Evolutionary conservation across 2,888 invertebrate species (phyloP).

Genomic region (Mythimna vitellina): DNA sequence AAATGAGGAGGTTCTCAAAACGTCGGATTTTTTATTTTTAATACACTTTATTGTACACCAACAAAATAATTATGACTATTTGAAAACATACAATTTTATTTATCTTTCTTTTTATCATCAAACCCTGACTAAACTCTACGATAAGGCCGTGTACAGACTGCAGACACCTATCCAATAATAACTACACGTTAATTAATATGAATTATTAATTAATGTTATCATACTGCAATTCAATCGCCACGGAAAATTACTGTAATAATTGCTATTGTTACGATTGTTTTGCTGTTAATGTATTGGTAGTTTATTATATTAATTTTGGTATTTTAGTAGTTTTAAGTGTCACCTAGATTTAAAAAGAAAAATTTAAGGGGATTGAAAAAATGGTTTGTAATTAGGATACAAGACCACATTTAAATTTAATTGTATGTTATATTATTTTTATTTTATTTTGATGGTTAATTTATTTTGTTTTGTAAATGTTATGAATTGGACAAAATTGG

Average conservation of each 20-base stretch:
- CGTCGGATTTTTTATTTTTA: background rate
- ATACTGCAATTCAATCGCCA: slow-evolving; percentile 56
- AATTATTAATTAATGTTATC: slow-evolving; percentile 76
- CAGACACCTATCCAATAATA: slow-evolving; percentile 68
- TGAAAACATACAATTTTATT: too few species aligned
- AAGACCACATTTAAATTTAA: too few species aligned
- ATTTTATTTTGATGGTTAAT: too few species aligned
- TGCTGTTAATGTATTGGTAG: slow-evolving; percentile 22
- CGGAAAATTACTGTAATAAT: slow-evolving; percentile 74
- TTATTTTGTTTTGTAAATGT: too few species aligned
- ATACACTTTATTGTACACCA: too few species aligned
- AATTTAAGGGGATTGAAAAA: too few species aligned
- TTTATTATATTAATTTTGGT: background rate
- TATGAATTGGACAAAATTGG: too few species aligned
- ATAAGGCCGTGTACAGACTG: slow-evolving; percentile 57
- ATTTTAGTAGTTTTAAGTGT: background rate
- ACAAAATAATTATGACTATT: too few species aligned
- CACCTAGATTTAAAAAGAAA: background rate
- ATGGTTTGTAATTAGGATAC: too few species aligned
- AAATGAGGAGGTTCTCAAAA: background rate
- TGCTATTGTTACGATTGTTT: slow-evolving; percentile 25
- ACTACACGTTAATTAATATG: slow-evolving; percentile 63
- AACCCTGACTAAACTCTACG: background rate
- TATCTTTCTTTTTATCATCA: too few species aligned
- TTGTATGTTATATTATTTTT: too few species aligned